A percentile compares a stretch with the other conserved stretches of the same genome.
Evolutionary conservation across 2,113 vertebrate species (phyloP).

Genomic region (Centropus unirufus): DNA sequence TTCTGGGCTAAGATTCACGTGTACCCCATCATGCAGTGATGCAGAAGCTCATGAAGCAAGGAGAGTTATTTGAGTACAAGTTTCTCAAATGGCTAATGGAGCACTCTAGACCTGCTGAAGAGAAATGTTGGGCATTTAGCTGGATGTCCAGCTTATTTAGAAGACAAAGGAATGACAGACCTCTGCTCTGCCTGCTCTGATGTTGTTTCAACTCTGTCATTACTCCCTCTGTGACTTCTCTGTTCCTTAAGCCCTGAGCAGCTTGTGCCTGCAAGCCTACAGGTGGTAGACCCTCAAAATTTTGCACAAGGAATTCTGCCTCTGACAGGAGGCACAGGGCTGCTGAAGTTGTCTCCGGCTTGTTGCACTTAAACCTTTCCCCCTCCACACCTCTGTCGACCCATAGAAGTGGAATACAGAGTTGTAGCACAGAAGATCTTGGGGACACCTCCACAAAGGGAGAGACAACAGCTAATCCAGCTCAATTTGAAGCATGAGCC

Average conservation of each 20-base stretch:
- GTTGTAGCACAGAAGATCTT: background rate
- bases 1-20: background rate
- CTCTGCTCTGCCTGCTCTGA: background rate
- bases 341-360: background rate
- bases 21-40: rapidly evolving
- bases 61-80: background rate
- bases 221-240: background rate
- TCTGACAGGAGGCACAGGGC: background rate
- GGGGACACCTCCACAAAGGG: background rate
- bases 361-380: background rate
- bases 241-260: background rate
- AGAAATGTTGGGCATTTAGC: background rate
- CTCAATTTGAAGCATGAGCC: background rate
- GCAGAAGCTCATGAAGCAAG: background rate
- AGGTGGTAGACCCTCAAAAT: rapidly evolving
- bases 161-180: background rate
- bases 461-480: background rate
- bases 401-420: background rate
- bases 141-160: background rate
- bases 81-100: background rate
- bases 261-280: background rate
- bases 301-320: background rate
- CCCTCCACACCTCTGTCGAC: background rate
- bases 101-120: conserved; percentile 34
- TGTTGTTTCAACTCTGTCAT: background rate